phyloP scores from a whole-genome alignment of 2,113 vertebrate species.

The Ammodytes dubius region DNA sequence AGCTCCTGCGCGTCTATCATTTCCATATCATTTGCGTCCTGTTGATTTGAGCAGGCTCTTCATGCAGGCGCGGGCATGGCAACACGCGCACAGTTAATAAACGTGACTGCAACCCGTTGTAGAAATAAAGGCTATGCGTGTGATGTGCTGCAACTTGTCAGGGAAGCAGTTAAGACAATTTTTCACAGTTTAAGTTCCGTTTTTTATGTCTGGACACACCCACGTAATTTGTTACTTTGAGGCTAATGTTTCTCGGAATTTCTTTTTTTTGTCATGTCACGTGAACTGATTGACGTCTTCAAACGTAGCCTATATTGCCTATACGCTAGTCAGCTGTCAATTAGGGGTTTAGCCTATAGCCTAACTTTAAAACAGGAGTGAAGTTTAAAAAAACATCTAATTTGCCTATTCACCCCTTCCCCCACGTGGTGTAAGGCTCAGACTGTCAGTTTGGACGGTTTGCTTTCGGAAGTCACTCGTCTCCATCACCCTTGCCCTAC shows the following conservation, averaged over 20 bases:
- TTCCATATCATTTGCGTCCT: constrained; percentile 60
- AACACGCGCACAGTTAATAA: background rate
- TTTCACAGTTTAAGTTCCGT: constrained; percentile 25
- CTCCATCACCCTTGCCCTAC: constrained; percentile 47
- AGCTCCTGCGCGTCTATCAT: constrained; percentile 18
- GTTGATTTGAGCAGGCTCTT: constrained; percentile 14
- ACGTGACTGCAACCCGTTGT: background rate
- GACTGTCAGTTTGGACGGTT: constrained; percentile 50
- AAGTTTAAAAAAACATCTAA: background rate
- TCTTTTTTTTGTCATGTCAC: background rate
- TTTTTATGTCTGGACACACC: constrained; percentile 18
- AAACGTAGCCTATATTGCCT: background rate
- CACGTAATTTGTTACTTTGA: constrained; percentile 11
- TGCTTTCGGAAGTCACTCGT: constrained; percentile 42
- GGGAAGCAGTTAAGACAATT: background rate
- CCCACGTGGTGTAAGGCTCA: constrained; percentile 45
- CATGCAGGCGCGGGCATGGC: background rate
- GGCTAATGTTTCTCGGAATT: background rate
- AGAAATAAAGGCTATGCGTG: background rate
- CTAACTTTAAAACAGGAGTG: background rate
- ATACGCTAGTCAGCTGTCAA: too few species aligned
- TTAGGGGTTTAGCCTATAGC: too few species aligned
- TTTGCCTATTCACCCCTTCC: background rate
- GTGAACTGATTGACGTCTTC: constrained; percentile 11
- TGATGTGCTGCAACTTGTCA: background rate